phyloP scores from a whole-genome alignment of 2,113 vertebrate species.

The Ciconia boyciana region DNA sequence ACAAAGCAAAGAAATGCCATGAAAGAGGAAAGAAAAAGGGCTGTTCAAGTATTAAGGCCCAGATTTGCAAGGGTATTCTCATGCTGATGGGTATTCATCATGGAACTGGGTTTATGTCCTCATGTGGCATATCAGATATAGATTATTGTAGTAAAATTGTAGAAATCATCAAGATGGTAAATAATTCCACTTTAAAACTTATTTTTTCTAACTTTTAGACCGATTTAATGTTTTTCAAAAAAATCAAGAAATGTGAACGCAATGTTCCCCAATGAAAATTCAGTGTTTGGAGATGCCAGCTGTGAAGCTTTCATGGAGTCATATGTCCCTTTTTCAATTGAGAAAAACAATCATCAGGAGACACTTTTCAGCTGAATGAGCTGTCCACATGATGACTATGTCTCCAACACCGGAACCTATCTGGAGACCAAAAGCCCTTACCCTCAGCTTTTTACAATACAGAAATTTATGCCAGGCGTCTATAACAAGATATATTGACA shows the following conservation, averaged over 20 bases:
- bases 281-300: not conserved
- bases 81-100: not conserved
- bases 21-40: not conserved
- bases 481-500: too few relatives aligned
- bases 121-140: fast-evolving
- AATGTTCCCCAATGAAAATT: not conserved
- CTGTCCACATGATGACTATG: not conserved
- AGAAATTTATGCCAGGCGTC: not conserved
- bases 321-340: not conserved
- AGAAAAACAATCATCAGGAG: not conserved
- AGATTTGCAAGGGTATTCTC: not conserved
- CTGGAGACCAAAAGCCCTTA: not conserved
- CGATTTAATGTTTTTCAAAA: not conserved
- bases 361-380: not conserved
- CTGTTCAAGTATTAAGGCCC: not conserved
- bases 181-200: not conserved
- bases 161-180: not conserved
- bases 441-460: not conserved
- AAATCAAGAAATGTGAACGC: not conserved
- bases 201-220: not conserved
- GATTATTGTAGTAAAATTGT: not conserved
- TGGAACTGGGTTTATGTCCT: not conserved
- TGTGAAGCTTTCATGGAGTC: not conserved
- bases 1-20: not conserved
- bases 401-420: not conserved